Evolutionary conservation across 2,888 invertebrate species (phyloP).

Genomic region (Alentia gelatinosa): DNA sequence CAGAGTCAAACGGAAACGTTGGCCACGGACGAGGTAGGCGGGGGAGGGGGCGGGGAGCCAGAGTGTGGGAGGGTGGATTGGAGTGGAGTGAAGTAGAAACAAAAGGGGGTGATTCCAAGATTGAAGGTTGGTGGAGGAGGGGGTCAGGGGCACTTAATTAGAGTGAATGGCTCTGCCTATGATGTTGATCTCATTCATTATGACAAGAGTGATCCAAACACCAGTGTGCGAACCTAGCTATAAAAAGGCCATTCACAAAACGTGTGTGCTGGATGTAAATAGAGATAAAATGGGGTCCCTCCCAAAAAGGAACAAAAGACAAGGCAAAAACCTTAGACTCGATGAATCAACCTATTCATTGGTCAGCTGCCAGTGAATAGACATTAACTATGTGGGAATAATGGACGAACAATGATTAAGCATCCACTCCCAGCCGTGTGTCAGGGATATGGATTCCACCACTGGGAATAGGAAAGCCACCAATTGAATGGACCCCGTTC

Average conservation of each 20-base stretch:
- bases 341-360: not conserved
- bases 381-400: not conserved
- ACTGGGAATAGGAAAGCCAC: not conserved
- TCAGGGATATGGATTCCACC: not conserved
- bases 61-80: not conserved
- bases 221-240: not conserved
- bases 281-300: not conserved
- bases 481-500: conserved; percentile 1
- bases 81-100: not conserved
- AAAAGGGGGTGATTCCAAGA: not conserved
- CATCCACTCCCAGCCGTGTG: not conserved
- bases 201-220: conserved; percentile 1
- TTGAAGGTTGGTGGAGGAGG: too few relatives aligned
- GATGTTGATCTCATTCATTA: conserved; percentile 12
- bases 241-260: not conserved
- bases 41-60: not conserved
- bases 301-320: not conserved
- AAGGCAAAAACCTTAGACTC: not conserved
- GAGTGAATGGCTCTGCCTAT: not conserved
- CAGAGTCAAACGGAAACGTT: too few relatives aligned
- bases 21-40: not conserved
- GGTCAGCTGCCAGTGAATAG: not conserved
- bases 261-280: not conserved
- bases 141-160: not conserved
- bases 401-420: not conserved